Conservation (phyloP, 2,888 invertebrate genomes). For the Pterostichus niger region DNA sequence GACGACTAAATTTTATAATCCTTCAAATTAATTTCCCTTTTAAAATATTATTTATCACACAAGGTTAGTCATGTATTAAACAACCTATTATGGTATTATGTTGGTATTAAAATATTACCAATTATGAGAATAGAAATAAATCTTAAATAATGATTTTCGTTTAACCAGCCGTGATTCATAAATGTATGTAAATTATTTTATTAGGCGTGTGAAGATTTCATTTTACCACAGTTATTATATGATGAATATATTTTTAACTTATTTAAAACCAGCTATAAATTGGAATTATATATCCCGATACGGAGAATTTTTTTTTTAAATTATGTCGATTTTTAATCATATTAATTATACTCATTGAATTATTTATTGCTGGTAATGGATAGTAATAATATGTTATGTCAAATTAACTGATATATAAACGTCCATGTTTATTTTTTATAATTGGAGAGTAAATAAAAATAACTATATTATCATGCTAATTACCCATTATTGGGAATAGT, state of each 20-base stretch:
- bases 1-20: slow-evolving; percentile 18
- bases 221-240: slow-evolving; percentile 21
- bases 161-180: background rate
- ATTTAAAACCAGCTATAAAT: slow-evolving; percentile 29
- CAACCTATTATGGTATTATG: background rate
- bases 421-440: too few species aligned
- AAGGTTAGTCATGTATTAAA: background rate
- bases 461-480: too few species aligned
- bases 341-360: slow-evolving; percentile 15
- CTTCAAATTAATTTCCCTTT: background rate
- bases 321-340: slow-evolving; percentile 16
- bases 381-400: slow-evolving; percentile 26
- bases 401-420: slow-evolving; percentile 19
- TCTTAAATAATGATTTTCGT: slow-evolving; percentile 5
- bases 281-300: slow-evolving; percentile 7
- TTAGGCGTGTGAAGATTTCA: slow-evolving; percentile 26
- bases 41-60: background rate
- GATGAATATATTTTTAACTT: slow-evolving; percentile 28
- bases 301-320: background rate
- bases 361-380: slow-evolving; percentile 14
- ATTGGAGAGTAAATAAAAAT: too few species aligned
- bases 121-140: slow-evolving; percentile 8
- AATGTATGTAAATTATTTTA: slow-evolving; percentile 46
- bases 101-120: slow-evolving; percentile 5
- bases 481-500: too few species aligned